These are phyloP conservation scores for Alcedo atthis DNA, from an alignment of 2,797 vertebrate genomes.

Conservation along the genomic window DNA sequence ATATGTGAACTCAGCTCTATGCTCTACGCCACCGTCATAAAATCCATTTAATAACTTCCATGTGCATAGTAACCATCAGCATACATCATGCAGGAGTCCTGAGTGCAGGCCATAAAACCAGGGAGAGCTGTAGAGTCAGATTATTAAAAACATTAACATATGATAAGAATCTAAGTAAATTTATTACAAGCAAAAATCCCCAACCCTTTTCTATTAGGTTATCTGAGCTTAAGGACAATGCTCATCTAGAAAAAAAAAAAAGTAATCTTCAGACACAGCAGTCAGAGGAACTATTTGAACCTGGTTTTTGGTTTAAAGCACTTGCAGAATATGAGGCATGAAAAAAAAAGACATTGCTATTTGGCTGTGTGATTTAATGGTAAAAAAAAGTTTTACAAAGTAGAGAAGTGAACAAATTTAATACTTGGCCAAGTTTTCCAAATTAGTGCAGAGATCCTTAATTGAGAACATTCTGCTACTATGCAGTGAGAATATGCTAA, in stretches of 20 bases:
- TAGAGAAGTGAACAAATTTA: background rate
- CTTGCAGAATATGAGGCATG: background rate
- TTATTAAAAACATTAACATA: slow-evolving; percentile 24
- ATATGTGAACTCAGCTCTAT: background rate
- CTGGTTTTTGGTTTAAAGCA: background rate
- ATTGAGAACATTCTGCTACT: background rate
- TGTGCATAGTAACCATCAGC: background rate
- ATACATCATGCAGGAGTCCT: background rate
- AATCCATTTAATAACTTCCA: background rate
- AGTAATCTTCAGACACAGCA: background rate
- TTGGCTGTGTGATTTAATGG: background rate
- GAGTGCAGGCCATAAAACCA: background rate
- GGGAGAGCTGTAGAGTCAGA: background rate
- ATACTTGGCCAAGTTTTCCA: background rate
- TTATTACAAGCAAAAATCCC: background rate
- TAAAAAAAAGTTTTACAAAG: background rate
- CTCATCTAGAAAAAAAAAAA: background rate
- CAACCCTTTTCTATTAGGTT: background rate
- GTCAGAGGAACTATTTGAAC: background rate
- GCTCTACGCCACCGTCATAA: background rate
- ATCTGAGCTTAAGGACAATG: background rate
- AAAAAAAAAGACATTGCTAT: background rate
- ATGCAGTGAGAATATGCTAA: background rate
- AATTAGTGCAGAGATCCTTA: background rate
- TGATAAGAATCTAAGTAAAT: slow-evolving; percentile 12